Conservation (phyloP, 2,797 vertebrate genomes). For the Netta rufina region DNA sequence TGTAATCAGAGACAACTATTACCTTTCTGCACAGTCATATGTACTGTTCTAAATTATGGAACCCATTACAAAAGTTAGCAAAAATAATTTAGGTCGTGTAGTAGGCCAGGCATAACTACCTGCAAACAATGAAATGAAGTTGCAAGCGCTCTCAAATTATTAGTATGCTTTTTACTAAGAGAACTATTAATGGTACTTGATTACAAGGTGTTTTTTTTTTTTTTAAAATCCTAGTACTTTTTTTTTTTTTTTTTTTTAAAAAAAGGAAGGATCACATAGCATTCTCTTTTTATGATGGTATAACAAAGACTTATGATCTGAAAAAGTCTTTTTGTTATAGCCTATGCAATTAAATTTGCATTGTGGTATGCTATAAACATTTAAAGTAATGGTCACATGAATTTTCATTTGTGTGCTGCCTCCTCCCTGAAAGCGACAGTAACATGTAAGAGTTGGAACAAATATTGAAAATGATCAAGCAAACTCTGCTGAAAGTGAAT, state of each 20-base stretch:
- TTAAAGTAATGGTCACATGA: background rate
- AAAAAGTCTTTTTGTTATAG: background rate
- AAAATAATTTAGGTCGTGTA: constrained; percentile 5
- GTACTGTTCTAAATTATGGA: background rate
- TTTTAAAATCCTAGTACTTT: too few species aligned
- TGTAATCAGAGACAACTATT: background rate
- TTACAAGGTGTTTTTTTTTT: too few species aligned
- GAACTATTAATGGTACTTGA: too few species aligned
- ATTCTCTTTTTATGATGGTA: background rate
- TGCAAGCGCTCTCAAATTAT: too few species aligned
- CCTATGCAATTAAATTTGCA: background rate
- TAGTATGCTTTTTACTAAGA: too few species aligned
- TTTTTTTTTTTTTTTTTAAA: too few species aligned
- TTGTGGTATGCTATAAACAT: background rate
- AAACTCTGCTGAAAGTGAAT: background rate
- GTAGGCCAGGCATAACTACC: background rate
- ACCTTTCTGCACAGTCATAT: background rate
- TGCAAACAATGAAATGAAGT: background rate
- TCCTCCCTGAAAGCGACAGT: fast-evolving
- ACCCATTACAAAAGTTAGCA: background rate
- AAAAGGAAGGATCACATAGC: background rate
- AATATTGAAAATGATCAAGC: background rate
- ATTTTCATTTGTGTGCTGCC: background rate
- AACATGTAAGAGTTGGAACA: background rate
- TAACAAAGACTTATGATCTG: fast-evolving